Evolutionary conservation across 2,797 vertebrate species (phyloP).

Genomic region (Microchirus variegatus): DNA sequence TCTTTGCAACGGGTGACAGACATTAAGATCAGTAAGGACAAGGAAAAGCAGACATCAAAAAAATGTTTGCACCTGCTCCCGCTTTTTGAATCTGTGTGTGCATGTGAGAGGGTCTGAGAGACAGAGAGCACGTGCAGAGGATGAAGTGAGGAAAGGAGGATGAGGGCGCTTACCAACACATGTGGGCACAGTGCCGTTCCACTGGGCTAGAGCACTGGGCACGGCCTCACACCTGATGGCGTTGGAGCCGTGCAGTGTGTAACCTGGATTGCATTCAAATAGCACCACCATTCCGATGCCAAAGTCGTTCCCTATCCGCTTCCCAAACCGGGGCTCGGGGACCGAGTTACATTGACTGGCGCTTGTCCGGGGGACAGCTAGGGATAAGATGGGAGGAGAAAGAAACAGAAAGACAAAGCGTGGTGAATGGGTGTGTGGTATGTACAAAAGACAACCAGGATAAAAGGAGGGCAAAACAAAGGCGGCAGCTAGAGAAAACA

Average conservation of each 20-base stretch:
- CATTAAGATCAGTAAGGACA: constrained; percentile 43
- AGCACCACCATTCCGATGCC: constrained; percentile 89
- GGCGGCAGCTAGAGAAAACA: constrained; percentile 46
- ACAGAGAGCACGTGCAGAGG: not conserved
- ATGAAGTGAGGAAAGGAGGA: constrained; percentile 12
- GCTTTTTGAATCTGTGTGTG: constrained; percentile 15
- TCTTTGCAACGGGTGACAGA: constrained; percentile 25
- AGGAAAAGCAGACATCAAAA: constrained; percentile 27
- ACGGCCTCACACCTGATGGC: constrained; percentile 95
- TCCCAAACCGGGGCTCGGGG: constrained; percentile 96
- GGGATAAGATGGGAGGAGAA: constrained; percentile 38
- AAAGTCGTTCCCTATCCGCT: constrained; percentile 96
- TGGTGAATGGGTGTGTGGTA: constrained; percentile 24
- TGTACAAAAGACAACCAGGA: constrained; percentile 38
- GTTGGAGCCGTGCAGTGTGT: constrained; percentile 90
- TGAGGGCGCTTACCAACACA: constrained; percentile 88
- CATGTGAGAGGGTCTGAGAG: constrained; percentile 3
- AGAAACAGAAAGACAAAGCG: constrained; percentile 50
- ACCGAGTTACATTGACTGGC: constrained; percentile 96
- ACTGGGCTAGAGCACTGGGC: constrained; percentile 93
- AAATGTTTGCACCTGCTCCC: constrained; percentile 47
- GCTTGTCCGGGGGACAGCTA: constrained; percentile 97
- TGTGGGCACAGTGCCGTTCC: constrained; percentile 96
- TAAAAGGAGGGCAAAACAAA: constrained; percentile 47
- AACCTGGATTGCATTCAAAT: constrained; percentile 97